phyloP scores from a whole-genome alignment of 1,140 invertebrate species.

The Pollicipes pollicipes region DNA sequence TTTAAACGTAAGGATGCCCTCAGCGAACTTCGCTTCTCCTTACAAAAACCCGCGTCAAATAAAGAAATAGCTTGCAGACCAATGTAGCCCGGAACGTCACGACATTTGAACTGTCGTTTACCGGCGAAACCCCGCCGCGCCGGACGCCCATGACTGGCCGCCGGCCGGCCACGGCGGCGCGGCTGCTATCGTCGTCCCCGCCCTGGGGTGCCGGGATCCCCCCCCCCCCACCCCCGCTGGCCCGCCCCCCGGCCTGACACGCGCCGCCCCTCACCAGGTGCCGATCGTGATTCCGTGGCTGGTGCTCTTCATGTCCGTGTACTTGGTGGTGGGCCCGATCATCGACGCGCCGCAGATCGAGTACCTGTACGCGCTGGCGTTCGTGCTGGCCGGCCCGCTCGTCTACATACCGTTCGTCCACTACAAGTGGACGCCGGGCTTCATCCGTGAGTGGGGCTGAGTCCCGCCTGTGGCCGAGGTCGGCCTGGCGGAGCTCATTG shows the following conservation, averaged over 20 bases:
- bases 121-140: no score
- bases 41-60: no score
- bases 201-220: not conserved
- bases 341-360: slow-evolving; percentile 52
- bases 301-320: slow-evolving; percentile 49
- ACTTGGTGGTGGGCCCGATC: slow-evolving; percentile 57
- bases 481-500: not conserved
- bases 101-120: no score
- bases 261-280: slow-evolving; percentile 35
- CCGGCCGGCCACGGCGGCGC: no score
- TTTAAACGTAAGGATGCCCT: no score
- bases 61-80: no score
- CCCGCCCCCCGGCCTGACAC: no score
- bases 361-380: slow-evolving; percentile 55
- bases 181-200: no score
- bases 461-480: slow-evolving; percentile 24
- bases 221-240: not conserved
- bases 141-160: no score
- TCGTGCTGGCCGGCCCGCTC: slow-evolving; percentile 46
- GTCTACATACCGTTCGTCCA: slow-evolving; percentile 63
- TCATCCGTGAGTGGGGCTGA: slow-evolving; percentile 24
- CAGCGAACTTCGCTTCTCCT: no score
- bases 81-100: no score
- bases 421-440: slow-evolving; percentile 32
- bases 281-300: slow-evolving; percentile 54